Base-by-base conservation (phyloP, 2,888 invertebrate genomes). In the Bembecia ichneumoniformis region DNA sequence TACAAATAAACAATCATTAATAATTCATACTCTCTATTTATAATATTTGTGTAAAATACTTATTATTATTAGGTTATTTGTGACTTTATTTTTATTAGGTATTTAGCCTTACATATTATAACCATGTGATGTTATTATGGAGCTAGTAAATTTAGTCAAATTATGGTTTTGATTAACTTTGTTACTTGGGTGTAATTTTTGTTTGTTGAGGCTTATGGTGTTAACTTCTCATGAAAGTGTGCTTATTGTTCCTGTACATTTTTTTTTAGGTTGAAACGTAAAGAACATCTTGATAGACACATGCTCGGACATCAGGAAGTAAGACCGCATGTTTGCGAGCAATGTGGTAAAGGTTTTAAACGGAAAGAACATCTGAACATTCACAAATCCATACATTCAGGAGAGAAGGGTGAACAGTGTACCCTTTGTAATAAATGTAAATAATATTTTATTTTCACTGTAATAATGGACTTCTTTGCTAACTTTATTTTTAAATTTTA, bases 321-420 rank as follows among this genome's bases (percentile, higher is more conserved):
- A 54, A 74, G 94, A 57, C 94, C 94, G 0, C 92, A 92, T 59
- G 89, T 92, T 0, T 94, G 94, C 68, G 88, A 90, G 0, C 90
- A 93, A 20, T 94, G 94, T 64, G 90, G 91, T 72, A 94, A 94
- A 67, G 92, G 88, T 0, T 94, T 94, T 71, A 94, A 94, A 63
- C 87, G 94, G 62, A 94, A 94, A 79, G 95, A 95, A 66, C 94
- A 95, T 64, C 83, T 95, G 46, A 94, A 93, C 66, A 90, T 94
- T 43, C 95, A 95, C 69, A 90, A 89, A 58, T 92, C 94, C 46
- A 94, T 94, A 60, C 95, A 95, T 68, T 92, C 91, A 28, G 94
- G 94, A 0, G 92, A 92, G 63, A 94, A 94, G 72, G 91, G 90
- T 16, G 92, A 94, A 63, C 89, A 91, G 35, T 94, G 94, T 65